Evolutionary conservation across 2,797 vertebrate species (phyloP), one percentile per base, ranked within the genome.

Genomic region (Corythornis leucogaster): DNA sequence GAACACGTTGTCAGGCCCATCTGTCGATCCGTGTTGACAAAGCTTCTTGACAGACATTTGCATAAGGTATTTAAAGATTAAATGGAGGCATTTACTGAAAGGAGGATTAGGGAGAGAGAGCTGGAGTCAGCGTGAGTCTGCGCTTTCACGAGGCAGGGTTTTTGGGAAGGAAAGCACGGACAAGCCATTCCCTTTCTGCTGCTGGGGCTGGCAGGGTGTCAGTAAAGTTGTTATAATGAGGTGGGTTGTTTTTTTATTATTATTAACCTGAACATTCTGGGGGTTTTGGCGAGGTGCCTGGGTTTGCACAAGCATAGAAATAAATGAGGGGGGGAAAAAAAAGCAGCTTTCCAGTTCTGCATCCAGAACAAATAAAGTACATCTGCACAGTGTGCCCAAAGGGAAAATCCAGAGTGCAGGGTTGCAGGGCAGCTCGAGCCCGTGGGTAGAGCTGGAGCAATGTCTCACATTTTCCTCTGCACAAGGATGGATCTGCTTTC

Each of bases 241-340:
- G 28, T 40, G 26, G 53, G 26, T 28, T 28, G 11, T 30, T 62
- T 5, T 57, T 12, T 71, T 87, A 40, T 40, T 40, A 40, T 40
- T 92, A 90, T 92, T 66, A 78, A 90, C 53, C 71, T 66, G 83
- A 90, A 67, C 63, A 83, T 90, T 93, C 91, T 55, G 17, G 66
- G 30, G 73, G 59, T 76, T 51, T 45, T 95, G 93, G 92, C 83
- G 20, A n/a, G 46, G 11, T 1, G 58, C 89, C 93, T 79, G 66
- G 35, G 4, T n/a, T 78, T 89, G 57, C 73, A 90, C 43, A 73
- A 75, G 62, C 17, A 2, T 2, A 30, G 71, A 76, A 85, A 81
- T 80, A 82, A 85, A 86, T 33, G 85, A 55, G 45, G 1, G 38
- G 14, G 14, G 14, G 2, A 14, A 15, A 40, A 42, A 69, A 50